phyloP scores from a whole-genome alignment of 1,140 invertebrate genomes.

The Bombus soroeensis region DNA sequence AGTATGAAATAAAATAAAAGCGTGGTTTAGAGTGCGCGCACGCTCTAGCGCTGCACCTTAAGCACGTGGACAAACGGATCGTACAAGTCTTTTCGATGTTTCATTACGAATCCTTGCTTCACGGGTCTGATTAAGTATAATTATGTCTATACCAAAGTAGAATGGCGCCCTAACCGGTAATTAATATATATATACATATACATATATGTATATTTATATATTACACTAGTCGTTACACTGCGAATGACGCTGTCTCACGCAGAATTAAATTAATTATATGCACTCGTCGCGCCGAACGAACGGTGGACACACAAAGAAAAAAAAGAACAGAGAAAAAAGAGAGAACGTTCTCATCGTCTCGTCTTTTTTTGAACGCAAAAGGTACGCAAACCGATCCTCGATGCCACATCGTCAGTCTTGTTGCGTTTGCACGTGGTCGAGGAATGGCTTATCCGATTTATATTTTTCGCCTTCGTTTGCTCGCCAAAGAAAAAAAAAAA shows the following conservation, averaged over 20 bases:
- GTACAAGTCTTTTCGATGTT: neutral
- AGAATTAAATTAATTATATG: conserved; percentile 59
- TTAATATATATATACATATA: conserved; percentile 53
- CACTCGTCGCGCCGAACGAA: conserved; percentile 35
- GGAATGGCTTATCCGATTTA: conserved; percentile 9
- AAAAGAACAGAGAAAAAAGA: neutral
- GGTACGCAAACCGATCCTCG: conserved; percentile 33
- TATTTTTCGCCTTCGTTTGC: conserved; percentile 1
- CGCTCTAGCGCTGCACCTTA: neutral
- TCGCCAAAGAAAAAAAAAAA: neutral
- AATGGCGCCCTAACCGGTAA: conserved; percentile 69
- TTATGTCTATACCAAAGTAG: conserved; percentile 68
- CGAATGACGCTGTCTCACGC: conserved; percentile 30
- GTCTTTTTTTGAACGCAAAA: neutral
- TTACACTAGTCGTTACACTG: conserved; percentile 56
- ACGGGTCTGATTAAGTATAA: conserved; percentile 66
- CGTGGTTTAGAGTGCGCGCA: neutral
- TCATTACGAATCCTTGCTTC: neutral
- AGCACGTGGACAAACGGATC: neutral
- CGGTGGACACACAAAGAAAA: conserved; percentile 14
- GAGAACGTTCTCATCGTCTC: neutral
- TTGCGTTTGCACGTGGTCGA: conserved; percentile 68
- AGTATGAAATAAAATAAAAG: neutral
- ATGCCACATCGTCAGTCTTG: conserved; percentile 70
- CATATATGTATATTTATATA: conserved; percentile 48